These are phyloP conservation scores for Oreotrochilus melanogaster DNA, from an alignment of 2,113 vertebrate species.

Conservation along the genomic window DNA sequence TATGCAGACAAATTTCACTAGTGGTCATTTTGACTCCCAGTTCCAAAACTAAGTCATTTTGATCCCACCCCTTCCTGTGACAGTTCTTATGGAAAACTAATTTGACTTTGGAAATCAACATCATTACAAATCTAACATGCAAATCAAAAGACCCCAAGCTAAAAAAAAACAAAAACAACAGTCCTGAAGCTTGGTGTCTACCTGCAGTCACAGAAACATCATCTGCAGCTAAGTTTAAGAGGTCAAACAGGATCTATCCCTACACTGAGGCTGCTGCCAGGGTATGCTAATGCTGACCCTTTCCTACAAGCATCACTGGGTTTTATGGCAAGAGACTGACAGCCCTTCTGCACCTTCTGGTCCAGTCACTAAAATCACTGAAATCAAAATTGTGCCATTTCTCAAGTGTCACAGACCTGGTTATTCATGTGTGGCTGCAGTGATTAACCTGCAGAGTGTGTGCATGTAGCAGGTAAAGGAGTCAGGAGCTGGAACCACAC, in stretches of 20 bases:
- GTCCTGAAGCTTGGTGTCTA: neutral
- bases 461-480: neutral
- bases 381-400: neutral
- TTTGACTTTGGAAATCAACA: neutral
- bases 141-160: neutral
- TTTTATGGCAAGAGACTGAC: neutral
- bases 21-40: neutral
- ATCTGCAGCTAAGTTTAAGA: neutral
- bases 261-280: neutral
- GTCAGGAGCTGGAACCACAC: neutral
- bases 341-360: neutral
- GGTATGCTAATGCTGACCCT: neutral
- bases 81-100: neutral
- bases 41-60: neutral
- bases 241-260: neutral
- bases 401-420: neutral
- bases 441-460: neutral
- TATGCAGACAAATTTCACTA: neutral
- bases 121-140: neutral
- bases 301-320: neutral
- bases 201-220: neutral
- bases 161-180: neutral
- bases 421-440: neutral
- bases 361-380: neutral
- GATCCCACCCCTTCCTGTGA: neutral